Conservation (phyloP, 2,797 vertebrate genomes). For the Pantherophis vulpinus region DNA sequence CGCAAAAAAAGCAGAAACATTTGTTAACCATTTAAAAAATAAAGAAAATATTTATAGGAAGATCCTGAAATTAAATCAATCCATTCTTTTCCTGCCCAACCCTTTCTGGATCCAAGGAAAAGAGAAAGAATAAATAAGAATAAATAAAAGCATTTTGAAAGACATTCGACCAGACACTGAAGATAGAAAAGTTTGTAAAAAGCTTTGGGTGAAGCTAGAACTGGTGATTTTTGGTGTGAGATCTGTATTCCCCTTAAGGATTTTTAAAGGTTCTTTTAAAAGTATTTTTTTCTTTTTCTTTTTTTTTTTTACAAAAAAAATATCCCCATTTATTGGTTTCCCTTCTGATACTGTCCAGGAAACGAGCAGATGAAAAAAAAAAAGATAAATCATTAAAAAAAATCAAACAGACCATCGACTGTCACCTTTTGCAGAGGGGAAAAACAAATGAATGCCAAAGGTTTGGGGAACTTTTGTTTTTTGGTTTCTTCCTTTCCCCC, state of each 20-base stretch:
- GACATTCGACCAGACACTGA: slow-evolving; percentile 65
- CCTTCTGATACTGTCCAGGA: slow-evolving; percentile 37
- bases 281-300: slow-evolving; percentile 73
- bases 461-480: slow-evolving; percentile 38
- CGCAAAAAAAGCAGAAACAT: neutral
- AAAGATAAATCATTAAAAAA: neutral
- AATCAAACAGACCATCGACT: slow-evolving; percentile 19
- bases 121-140: slow-evolving; percentile 48
- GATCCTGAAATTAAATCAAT: slow-evolving; percentile 5
- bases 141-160: slow-evolving; percentile 41
- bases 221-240: slow-evolving; percentile 79
- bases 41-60: slow-evolving; percentile 33
- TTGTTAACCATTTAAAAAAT: neutral
- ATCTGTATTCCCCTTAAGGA: slow-evolving; percentile 70
- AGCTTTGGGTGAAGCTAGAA: slow-evolving; percentile 91
- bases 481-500: slow-evolving; percentile 36
- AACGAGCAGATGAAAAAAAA: slow-evolving; percentile 8
- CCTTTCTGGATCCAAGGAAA: slow-evolving; percentile 39
- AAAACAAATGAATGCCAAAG: neutral
- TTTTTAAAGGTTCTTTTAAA: slow-evolving; percentile 60
- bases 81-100: slow-evolving; percentile 28
- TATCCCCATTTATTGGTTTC: slow-evolving; percentile 52
- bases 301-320: slow-evolving; percentile 9
- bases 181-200: slow-evolving; percentile 80
- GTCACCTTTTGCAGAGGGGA: slow-evolving; percentile 24